Conservation (phyloP, 2,797 vertebrate species). For the Protosalanx chinensis region DNA sequence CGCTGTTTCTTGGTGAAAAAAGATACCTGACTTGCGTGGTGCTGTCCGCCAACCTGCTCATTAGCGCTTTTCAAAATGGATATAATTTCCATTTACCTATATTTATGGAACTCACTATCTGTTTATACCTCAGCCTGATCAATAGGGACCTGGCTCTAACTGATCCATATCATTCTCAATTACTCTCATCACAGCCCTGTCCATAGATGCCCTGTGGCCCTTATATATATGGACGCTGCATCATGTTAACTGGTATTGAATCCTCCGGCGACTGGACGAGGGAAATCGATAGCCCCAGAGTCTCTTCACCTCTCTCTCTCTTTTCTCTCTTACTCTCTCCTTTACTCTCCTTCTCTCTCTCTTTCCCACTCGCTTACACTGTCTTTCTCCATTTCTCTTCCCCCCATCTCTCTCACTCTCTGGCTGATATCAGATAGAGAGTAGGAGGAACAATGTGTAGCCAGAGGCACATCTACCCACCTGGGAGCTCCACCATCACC, state of each 20-base stretch:
- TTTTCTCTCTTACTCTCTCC: conserved; percentile 8
- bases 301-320: conserved; percentile 20
- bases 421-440: neutral
- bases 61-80: conserved; percentile 47
- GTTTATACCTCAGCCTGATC: conserved; percentile 60
- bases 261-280: conserved; percentile 56
- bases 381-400: conserved; percentile 19
- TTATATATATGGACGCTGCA: conserved; percentile 65
- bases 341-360: neutral
- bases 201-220: conserved; percentile 50
- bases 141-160: conserved; percentile 54
- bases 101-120: conserved; percentile 53
- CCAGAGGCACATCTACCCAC: neutral
- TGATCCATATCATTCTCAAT: conserved; percentile 69
- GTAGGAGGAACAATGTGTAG: neutral
- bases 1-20: conserved; percentile 8
- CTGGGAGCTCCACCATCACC: neutral
- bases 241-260: conserved; percentile 61
- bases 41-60: conserved; percentile 22
- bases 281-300: conserved; percentile 48
- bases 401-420: conserved; percentile 27
- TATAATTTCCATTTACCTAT: conserved; percentile 54
- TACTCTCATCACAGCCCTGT: conserved; percentile 42
- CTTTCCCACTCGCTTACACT: conserved; percentile 11
- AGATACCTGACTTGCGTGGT: conserved; percentile 20